Percentiles rank a stretch among this genome's conserved stretches.
Conservation (phyloP, 2,888 invertebrate genomes). For the Sthenelais limicola region DNA sequence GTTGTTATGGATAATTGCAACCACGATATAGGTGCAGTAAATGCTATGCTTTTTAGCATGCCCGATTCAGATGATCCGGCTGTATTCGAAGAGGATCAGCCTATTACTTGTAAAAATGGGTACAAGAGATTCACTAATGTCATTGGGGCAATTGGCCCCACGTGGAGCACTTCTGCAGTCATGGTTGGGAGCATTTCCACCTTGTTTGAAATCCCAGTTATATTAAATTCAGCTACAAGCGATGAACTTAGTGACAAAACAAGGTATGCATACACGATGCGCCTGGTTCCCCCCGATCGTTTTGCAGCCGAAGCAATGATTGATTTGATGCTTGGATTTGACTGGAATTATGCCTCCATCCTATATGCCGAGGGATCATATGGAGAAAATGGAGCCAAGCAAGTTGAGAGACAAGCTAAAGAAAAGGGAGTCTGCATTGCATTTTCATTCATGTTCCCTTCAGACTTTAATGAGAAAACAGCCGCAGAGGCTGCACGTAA, state of each 20-base stretch:
- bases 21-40: constrained; percentile 51
- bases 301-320: constrained; percentile 12
- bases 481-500: not conserved
- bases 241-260: constrained; percentile 39
- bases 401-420: constrained; percentile 4
- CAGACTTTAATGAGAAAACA: not conserved
- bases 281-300: constrained; percentile 43
- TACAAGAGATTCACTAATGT: not conserved
- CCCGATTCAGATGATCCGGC: not conserved
- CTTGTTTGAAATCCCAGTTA: constrained; percentile 18
- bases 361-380: constrained; percentile 13
- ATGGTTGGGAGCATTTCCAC: constrained; percentile 24
- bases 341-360: constrained; percentile 16
- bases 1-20: constrained; percentile 56
- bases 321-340: not conserved
- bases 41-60: constrained; percentile 50
- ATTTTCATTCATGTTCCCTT: constrained; percentile 17
- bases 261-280: constrained; percentile 22
- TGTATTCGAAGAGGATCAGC: not conserved
- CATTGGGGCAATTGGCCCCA: constrained; percentile 32
- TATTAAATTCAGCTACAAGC: constrained; percentile 12
- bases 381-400: constrained; percentile 32
- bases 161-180: not conserved
- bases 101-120: not conserved
- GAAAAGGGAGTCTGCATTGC: constrained; percentile 15